A percentile compares a stretch with the other conserved stretches of the same genome.
phyloP scores from a whole-genome alignment of 1,140 invertebrate species.

The Drosophila bocki region DNA sequence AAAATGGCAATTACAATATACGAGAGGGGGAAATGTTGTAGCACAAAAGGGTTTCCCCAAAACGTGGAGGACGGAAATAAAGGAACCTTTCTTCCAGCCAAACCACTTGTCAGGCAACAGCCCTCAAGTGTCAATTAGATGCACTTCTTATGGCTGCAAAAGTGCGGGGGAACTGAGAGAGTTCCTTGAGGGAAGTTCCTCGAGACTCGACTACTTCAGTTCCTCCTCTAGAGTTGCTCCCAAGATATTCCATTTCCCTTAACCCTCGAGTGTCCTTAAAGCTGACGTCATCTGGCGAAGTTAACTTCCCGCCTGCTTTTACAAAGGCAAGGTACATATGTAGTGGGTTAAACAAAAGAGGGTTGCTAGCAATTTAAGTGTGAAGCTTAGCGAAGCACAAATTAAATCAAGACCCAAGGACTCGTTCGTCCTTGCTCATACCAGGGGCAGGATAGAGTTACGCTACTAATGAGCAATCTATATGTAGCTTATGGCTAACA shows the following conservation, averaged over 20 bases:
- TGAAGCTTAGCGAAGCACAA: constrained; percentile 61
- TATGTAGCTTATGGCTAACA: constrained; percentile 22
- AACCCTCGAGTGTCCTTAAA: constrained; percentile 16
- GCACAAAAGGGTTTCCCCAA: constrained; percentile 45
- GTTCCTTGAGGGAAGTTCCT: constrained; percentile 35
- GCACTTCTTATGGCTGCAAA: constrained; percentile 65
- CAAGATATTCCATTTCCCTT: constrained; percentile 31
- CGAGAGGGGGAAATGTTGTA: constrained; percentile 8
- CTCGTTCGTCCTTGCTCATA: constrained; percentile 33
- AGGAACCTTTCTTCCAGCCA: constrained; percentile 46
- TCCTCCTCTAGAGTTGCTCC: constrained; percentile 38
- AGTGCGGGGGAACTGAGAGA: constrained; percentile 22
- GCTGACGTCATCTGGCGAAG: constrained; percentile 42
- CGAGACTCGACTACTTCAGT: constrained; percentile 21
- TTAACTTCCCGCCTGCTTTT: neutral
- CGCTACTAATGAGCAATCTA: constrained; percentile 62
- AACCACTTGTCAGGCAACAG: constrained; percentile 63
- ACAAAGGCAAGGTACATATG: constrained; percentile 51
- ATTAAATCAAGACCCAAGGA: constrained; percentile 66
- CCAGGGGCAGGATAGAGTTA: constrained; percentile 23
- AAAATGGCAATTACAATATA: constrained; percentile 78
- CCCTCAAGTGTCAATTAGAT: constrained; percentile 81
- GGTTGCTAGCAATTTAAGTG: constrained; percentile 43
- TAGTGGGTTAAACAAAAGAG: constrained; percentile 50
- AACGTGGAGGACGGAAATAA: constrained; percentile 34